Base-by-base conservation (phyloP, 2,797 vertebrate species). In the Ispidina lecontei region DNA sequence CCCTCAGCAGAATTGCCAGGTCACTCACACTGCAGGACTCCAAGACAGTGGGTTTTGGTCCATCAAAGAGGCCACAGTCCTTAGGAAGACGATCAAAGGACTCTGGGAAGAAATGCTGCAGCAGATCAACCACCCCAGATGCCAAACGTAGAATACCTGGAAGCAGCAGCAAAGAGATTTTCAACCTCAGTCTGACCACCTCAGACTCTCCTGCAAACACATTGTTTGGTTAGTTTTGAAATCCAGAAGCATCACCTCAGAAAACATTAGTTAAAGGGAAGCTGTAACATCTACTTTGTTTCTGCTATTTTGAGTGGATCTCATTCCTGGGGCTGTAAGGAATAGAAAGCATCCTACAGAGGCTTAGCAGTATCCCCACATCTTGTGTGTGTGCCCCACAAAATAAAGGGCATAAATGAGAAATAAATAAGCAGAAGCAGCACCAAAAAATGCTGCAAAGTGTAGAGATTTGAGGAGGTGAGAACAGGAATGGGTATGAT, bases 51-150 rank as follows among this genome's bases (percentile, higher is more conserved):
- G 98, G 98, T 49, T 97, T 98, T 21, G 98, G 98, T 28, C 98
- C 98, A 75, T 97, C 97, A 68, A 98, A 98, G 63, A 98, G 97
- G 55, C 98, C 98, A 25, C 95, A 69, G 85, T 98, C 98, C 72
- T 97, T 97, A 29, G 98, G 98, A 80, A 98, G 97, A 14, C 97
- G 96, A 95, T 98, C 98, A 89, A 98, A 98, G 71, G 98, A 98
- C 80, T 98, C 98, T 5, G 98, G 98, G 90, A 98, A 98, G 90
- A 97, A 98, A 93, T 97, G 84, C 91, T 98, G 98, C 73, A 98
- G 97, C 85, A 98, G 95, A 91, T 98, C 98, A 59, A 98, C 97
- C 37, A 98, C 97, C 76, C 98, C 98, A 35, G 98, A 98, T 4
- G 98, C 98, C 73, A 98, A 95, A 79, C 41, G 88, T 41, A 98